Evolutionary conservation across 2,888 invertebrate species (phyloP).

Genomic region (Sisyra nigra): DNA sequence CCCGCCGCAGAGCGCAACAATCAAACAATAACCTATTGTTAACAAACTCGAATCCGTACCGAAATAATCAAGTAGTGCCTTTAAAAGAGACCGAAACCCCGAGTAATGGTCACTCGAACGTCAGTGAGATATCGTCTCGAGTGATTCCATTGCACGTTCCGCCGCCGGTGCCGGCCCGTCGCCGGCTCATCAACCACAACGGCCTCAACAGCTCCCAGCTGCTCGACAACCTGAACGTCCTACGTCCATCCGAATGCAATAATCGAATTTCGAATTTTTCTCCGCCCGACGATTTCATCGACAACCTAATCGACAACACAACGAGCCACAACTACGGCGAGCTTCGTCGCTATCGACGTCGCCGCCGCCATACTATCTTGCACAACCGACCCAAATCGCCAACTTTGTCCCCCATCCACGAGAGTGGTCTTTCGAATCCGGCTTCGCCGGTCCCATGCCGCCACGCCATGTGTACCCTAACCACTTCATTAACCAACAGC

Average conservation of each 20-base stretch:
- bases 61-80: conserved; percentile 27
- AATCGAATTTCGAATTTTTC: conserved; percentile 9
- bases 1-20: conserved; percentile 12
- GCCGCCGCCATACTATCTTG: conserved; percentile 20
- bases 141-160: conserved; percentile 17
- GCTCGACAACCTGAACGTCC: conserved; percentile 22
- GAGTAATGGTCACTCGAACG: conserved; percentile 9
- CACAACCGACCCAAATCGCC: conserved; percentile 29
- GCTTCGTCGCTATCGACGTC: conserved; percentile 11
- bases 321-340: conserved; percentile 3
- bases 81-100: conserved; percentile 15
- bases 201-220: conserved; percentile 27
- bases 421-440: conserved; percentile 54
- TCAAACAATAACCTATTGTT: not conserved
- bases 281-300: conserved; percentile 15
- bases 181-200: conserved; percentile 13
- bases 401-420: conserved; percentile 50
- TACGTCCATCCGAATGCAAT: conserved; percentile 16
- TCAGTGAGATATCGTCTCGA: not conserved
- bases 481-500: no score
- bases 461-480: conserved; percentile 3
- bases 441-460: conserved; percentile 32
- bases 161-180: conserved; percentile 28
- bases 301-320: conserved; percentile 6
- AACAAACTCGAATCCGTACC: conserved; percentile 13